These are phyloP conservation scores for Protomyctophum bolini DNA, from an alignment of 2,113 vertebrate genomes.

Conservation along the genomic window DNA sequence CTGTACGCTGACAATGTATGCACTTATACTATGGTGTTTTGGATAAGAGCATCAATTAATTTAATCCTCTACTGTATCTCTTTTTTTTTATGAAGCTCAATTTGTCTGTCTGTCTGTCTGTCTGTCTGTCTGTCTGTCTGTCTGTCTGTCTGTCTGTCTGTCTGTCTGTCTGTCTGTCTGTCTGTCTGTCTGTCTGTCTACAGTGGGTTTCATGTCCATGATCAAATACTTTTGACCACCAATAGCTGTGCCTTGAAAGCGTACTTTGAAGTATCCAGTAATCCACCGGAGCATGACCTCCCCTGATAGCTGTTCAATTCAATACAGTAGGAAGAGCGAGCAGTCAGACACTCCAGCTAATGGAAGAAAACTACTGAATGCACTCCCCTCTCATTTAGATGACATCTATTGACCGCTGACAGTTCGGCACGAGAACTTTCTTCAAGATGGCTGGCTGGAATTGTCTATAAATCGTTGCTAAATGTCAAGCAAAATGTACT, in stretches of 20 bases:
- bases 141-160: no score
- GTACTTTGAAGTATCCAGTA: slow-evolving; percentile 17
- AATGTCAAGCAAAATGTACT: not conserved
- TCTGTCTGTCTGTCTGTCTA: no score
- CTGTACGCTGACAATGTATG: no score
- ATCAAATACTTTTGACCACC: slow-evolving; percentile 5
- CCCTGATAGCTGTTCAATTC: slow-evolving; percentile 27
- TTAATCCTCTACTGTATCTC: no score
- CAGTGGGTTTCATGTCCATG: not conserved
- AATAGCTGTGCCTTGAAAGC: not conserved
- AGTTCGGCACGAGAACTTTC: not conserved
- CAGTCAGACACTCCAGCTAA: slow-evolving; percentile 11
- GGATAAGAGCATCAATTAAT: no score
- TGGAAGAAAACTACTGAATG: not conserved
- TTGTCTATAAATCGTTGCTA: not conserved
- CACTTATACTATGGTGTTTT: no score
- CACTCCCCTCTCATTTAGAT: not conserved
- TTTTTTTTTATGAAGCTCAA: no score
- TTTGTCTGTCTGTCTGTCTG: no score
- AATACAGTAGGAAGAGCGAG: slow-evolving; percentile 5
- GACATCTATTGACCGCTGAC: slow-evolving; percentile 3
- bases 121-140: no score
- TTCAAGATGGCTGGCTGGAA: not conserved
- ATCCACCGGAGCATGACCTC: slow-evolving; percentile 33
- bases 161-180: no score